phyloP scores from a whole-genome alignment of 2,113 vertebrate species.

The Rhineura floridana region DNA sequence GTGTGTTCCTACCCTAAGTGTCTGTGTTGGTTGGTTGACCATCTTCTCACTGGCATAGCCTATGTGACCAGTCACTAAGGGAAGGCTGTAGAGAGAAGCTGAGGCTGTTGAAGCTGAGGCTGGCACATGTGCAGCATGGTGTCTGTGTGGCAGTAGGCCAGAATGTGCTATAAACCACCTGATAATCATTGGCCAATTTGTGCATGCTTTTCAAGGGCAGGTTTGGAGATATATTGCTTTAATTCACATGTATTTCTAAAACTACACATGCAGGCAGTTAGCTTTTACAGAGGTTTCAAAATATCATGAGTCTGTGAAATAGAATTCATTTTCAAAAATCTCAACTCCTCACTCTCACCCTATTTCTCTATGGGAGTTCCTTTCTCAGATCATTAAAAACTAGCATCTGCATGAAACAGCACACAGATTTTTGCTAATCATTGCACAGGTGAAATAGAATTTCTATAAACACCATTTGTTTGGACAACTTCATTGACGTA shows the following conservation, averaged over 20 bases:
- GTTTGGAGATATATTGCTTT: not conserved
- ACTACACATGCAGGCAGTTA: not conserved
- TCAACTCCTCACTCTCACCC: not conserved
- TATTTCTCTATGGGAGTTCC: not conserved
- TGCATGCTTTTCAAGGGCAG: not conserved
- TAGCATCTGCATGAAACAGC: not conserved
- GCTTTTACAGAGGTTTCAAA: slow-evolving; percentile 13
- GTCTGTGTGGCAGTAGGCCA: too few relatives aligned
- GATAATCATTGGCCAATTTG: not conserved
- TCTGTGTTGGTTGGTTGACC: too few relatives aligned
- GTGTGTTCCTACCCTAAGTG: too few relatives aligned
- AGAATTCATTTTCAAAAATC: slow-evolving; percentile 11
- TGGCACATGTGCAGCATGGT: too few relatives aligned
- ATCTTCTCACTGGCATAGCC: too few relatives aligned
- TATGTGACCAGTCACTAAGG: too few relatives aligned
- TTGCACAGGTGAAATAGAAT: not conserved
- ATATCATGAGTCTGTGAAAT: not conserved
- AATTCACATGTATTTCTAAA: slow-evolving; percentile 13
- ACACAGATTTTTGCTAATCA: slow-evolving; percentile 1
- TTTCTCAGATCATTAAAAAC: slow-evolving; percentile 29
- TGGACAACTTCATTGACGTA: slow-evolving; percentile 23
- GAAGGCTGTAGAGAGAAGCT: too few relatives aligned
- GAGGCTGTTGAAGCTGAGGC: too few relatives aligned
- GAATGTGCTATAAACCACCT: too few relatives aligned
- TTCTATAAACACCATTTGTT: slow-evolving; percentile 30